These are phyloP conservation scores for Python bivittatus DNA, from an alignment of 2,113 vertebrate genomes.

Conservation along the genomic window DNA sequence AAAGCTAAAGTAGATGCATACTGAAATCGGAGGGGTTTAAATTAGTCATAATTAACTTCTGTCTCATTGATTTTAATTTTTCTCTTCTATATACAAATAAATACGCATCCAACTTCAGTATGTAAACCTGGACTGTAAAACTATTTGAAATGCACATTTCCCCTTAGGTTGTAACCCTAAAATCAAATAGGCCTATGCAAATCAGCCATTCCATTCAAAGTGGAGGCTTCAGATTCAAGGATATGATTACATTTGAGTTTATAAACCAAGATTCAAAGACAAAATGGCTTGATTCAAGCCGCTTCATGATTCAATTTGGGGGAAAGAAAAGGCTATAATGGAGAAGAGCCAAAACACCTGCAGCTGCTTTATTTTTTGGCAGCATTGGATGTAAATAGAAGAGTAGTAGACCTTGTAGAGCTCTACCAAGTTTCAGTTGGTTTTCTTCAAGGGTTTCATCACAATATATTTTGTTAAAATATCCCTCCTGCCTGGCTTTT, in stretches of 20 bases:
- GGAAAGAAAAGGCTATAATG: not conserved
- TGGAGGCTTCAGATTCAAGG: not conserved
- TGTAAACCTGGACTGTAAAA: not conserved
- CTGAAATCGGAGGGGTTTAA: not conserved
- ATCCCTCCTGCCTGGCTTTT: not conserved
- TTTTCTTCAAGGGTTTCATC: not conserved
- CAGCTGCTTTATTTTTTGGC: not conserved
- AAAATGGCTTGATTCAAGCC: not conserved
- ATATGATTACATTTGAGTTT: not conserved
- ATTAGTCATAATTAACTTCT: not conserved
- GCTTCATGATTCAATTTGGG: not conserved
- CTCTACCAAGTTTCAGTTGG: not conserved
- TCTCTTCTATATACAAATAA: not conserved
- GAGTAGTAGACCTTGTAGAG: not conserved
- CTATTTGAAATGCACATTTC: not conserved
- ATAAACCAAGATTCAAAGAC: not conserved
- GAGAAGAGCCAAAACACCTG: not conserved
- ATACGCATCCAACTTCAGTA: not conserved
- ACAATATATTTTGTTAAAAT: not conserved
- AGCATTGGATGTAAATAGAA: not conserved
- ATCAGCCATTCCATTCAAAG: not conserved
- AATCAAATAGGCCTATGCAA: not conserved
- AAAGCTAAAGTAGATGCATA: not conserved
- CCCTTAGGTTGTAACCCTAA: not conserved
- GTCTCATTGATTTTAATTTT: not conserved